Base-by-base conservation (phyloP, 2,113 vertebrate genomes). In the Mohoua ochrocephala region DNA sequence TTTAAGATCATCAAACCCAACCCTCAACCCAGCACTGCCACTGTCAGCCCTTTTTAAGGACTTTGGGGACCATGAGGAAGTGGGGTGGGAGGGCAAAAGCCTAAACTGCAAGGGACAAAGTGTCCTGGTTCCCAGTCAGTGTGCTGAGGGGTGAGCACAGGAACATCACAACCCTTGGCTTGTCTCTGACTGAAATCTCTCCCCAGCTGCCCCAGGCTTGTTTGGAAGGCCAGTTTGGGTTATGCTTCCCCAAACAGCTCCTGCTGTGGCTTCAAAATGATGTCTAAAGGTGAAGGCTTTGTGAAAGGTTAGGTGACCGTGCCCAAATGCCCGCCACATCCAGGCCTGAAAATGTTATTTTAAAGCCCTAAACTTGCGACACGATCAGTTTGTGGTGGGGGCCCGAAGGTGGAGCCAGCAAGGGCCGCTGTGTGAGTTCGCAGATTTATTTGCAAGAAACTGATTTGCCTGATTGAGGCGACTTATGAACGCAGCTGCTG, bases 281-380 rank as follows among this genome's bases (percentile, higher is more conserved):
- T 33, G 19, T 31, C 13, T 20, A 13, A 52, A 68, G 24, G 35
- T 39, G 68, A 37, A 17, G 45, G 2, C 22, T 45, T 23, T n/a
- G 68, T 30, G 9, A 47, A n/a, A 56, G 30, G 2, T n/a, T 42
- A 41, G 45, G 23, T 60, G 67, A 13, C 45, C 4, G 0, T 15
- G 28, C 18, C 11, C 2, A 17, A 49, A 3, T 6, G 3, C 8
- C 13, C 33, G 65, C 26, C 4, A 0, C 7, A 22, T 9, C n/a
- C 37, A 33, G 21, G 28, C 28, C 63, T 53, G 35, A 52, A 86
- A 77, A 52, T 8, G 5, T 23, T 31, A 3, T 45, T 90, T 68
- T 27, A 33, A 64, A 73, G 45, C 42, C 35, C 11, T 5, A 18
- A 75, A 47, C 31, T 42, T 71, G 19, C 24, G 77, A 3, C 7